Evolutionary conservation across 1,140 invertebrate genomes (phyloP), one percentile per base, ranked within the genome.

Genomic region (Muscidifurax raptorellus): DNA sequence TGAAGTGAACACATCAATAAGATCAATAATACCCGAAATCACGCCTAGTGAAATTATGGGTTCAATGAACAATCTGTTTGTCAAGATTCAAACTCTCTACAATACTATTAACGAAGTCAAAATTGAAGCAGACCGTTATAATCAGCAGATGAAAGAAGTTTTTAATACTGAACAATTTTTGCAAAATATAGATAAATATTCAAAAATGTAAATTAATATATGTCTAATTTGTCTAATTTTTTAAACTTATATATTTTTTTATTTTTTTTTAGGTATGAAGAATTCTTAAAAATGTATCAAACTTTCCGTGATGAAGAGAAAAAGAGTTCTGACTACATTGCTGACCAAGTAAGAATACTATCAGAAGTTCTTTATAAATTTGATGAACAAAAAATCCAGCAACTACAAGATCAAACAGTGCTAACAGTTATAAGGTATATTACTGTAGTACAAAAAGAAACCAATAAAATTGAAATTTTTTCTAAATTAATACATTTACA

Each of bases 71-170:
- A 47, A 40, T 27, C 74, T 86, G 64, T 66, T 76, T 40, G 25
- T 64, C 13, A 90, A 90, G 86, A 86, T 89, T 28, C 78, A 69
- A 67, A 87, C 85, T 72, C 82, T 90, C 66, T 28, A 84, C 36
- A 52, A 75, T 6, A 79, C 87, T 59, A 77, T 86, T 28, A 76
- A 83, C 78, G 69, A 87, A 76, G 83, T 90, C 40, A 87, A 83
- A 47, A 82, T 2, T 80, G 40, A 47, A 10, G 27, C 82, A 28
- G 75, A 79, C n/a, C 22, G 7, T 40, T 52, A 59, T 4, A 77
- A 2, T 30, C 32, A 64, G 7, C 44, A 81, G 72, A 81, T 74
- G 47, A 47, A 74, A 18, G n/a, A 59, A 86, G 30, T 59, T 27
- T 82, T 82, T 75, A 22, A 82, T 10, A 75, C 9, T 25, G 71